Percentiles rank a stretch among this genome's conserved stretches.
These are phyloP conservation scores for Sakesphorus luctuosus DNA, from an alignment of 2,113 vertebrate species.

Conservation along the genomic window DNA sequence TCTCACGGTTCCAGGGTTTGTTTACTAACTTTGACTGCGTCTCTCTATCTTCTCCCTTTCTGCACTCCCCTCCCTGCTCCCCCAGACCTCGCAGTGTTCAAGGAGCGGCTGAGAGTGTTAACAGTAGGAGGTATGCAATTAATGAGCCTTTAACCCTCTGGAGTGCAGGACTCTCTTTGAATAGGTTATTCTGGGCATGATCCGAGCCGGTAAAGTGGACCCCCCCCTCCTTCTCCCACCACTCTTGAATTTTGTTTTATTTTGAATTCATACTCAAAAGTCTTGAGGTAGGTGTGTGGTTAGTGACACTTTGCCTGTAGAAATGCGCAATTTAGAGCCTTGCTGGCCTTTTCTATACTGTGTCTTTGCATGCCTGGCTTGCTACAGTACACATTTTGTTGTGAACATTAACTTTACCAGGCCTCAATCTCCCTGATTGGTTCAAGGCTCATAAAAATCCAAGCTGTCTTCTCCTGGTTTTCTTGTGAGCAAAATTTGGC, in stretches of 20 bases:
- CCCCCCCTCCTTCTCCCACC: neutral
- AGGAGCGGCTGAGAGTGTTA: slow-evolving; percentile 93
- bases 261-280: neutral
- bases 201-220: slow-evolving; percentile 43
- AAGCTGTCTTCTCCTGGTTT: neutral
- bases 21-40: slow-evolving; percentile 76
- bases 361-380: slow-evolving; percentile 30
- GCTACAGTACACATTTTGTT: neutral
- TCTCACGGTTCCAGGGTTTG: neutral
- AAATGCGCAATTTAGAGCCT: neutral
- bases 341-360: neutral
- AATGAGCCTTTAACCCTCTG: slow-evolving; percentile 63
- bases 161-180: slow-evolving; percentile 73
- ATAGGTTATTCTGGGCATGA: slow-evolving; percentile 73
- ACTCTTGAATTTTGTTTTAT: neutral
- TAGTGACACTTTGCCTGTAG: neutral
- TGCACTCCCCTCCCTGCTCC: slow-evolving; percentile 71
- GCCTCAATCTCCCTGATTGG: neutral
- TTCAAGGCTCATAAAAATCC: neutral
- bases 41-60: slow-evolving; percentile 77
- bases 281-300: neutral
- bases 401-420: neutral
- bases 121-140: slow-evolving; percentile 95
- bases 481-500: neutral
- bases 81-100: slow-evolving; percentile 91